Evolutionary conservation across 2,113 vertebrate species (phyloP), one percentile per base, ranked within the genome.

Genomic region (Globicephala melas): DNA sequence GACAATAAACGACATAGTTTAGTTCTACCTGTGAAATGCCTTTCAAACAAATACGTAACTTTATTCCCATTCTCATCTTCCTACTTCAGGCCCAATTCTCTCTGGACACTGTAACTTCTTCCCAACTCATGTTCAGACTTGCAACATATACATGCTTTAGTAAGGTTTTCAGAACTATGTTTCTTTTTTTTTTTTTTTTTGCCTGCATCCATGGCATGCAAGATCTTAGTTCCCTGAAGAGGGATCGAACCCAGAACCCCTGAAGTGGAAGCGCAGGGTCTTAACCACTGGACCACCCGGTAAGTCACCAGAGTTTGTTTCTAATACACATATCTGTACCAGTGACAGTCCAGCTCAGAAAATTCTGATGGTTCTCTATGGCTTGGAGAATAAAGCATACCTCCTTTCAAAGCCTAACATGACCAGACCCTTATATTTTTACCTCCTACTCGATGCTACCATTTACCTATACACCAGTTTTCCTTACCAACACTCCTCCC

Each of bases 21-120:
- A 74, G 26, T 89, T 85, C 26, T 91, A 94, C 31, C 41, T 71
- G 33, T 8, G 20, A 89, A 94, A 92, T 92, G 26, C 33, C 44
- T 60, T 91, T 81, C 83, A 89, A 97, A 85, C 14, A 93, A 62
- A 95, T 44, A 33, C 18, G 36, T 81, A 50, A 81, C 58, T 83
- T 47, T 83, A 55, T 79, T 95, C 17, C 60, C 44, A 60, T 76
- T 77, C 90, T 95, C 71, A 85, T 13, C 33, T 6, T 20, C 60
- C 47, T 55, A 33, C 38, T 85, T 89, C 50, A 63, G 23, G 71
- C 11, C 81, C 41, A 79, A 53, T 36, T 90, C 38, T 93, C 67
- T 71, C 47, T 74, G 63, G 55, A 87, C 28, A 47, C 20, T 47
- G 1, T 86, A 89, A 55, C 26, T 36, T 83, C n/a, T 84, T 84